Base-by-base conservation (phyloP, 2,797 vertebrate species). In the Enteromius argenteus region DNA sequence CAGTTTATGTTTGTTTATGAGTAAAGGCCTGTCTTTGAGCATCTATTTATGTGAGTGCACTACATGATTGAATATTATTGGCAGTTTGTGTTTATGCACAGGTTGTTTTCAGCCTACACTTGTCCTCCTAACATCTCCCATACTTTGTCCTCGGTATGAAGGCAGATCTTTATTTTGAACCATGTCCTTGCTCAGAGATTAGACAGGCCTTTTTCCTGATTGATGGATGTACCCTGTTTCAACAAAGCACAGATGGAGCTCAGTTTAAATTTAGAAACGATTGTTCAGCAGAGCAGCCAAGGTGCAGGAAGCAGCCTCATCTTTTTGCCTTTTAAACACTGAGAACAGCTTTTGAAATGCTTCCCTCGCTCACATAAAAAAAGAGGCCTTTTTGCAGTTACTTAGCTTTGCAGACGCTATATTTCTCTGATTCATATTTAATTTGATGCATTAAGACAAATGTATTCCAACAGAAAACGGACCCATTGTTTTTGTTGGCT, bases 61-160 rank as follows among this genome's bases (percentile, higher is more conserved):
- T 39, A 58, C 49, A 35, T 68, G 13, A 68, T 67, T 68, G 23
- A 77, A 44, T 4, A 46, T 68, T 37, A 84, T 69, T 84, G 64
- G 37, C 92, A 92, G 91, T 90, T 91, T 85, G 77, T 86, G 80
- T 93, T 91, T 90, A 69, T 37, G 51, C 64, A 53, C 78, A 85
- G 90, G 85, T 80, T 86, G 72, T 84, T 37, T 27, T 74, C 19
- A 49, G 64, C 13, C 73, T 30, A 9, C 84, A 81, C 60, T 32
- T 80, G 53, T 58, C 67, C 53, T 67, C 19, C 11, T 53, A 32
- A 53, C 17, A 75, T 80, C 19, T 37, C 35, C 8, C 66, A 44
- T 51, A 46, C 53, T 37, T 60, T 19, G 37, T 60, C 72, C 62
- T n/a, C 32, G 4, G 11, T 62, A 44, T 71, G 32, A 53, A 78